phyloP scores from a whole-genome alignment of 2,113 vertebrate species.

The Neolamprologus modestus region DNA sequence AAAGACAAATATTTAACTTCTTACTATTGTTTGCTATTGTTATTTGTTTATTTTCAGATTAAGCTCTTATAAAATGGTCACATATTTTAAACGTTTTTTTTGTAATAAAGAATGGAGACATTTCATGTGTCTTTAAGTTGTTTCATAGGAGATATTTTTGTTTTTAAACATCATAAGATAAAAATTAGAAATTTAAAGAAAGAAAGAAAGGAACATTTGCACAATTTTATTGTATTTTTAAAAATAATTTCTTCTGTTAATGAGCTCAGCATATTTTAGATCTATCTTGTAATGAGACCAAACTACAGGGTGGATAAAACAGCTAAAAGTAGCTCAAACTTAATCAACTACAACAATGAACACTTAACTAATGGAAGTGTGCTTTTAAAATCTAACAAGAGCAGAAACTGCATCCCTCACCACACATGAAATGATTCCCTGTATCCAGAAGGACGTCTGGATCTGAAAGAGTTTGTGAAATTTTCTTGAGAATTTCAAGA shows the following conservation, averaged over 20 bases:
- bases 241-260: rapidly evolving
- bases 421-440: background rate
- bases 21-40: background rate
- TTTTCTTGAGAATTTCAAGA: background rate
- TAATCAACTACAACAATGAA: background rate
- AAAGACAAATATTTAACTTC: background rate
- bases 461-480: background rate
- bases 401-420: background rate
- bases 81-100: background rate
- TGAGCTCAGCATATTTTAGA: background rate
- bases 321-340: background rate
- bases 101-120: background rate
- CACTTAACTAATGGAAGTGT: background rate
- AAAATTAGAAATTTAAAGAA: background rate
- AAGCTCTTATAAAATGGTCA: background rate
- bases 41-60: background rate
- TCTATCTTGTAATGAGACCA: background rate
- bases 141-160: background rate
- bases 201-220: background rate
- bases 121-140: background rate
- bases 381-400: background rate
- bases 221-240: background rate
- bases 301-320: background rate
- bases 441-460: background rate
- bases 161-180: background rate